Base-by-base conservation (phyloP, 2,113 vertebrate species). In the Xiphias gladius region DNA sequence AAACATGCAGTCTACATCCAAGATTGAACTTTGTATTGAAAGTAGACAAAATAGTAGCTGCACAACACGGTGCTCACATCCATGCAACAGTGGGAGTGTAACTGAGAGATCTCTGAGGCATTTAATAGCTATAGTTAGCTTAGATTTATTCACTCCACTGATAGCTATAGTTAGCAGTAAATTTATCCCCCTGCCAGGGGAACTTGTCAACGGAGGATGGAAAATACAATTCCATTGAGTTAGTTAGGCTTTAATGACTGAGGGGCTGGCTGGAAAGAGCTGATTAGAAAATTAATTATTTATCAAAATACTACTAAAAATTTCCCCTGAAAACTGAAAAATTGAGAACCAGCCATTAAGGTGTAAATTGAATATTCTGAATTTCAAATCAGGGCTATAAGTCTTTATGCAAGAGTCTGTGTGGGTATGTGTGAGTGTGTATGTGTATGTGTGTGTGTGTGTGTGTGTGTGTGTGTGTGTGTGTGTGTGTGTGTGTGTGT, bases 211-310 rank as follows among this genome's bases (percentile, higher is more conserved):
- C 69, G 37, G 61, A 37, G 76, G 82, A 79, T 78, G 85, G 82
- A 79, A 89, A 92, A 92, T 82, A 88, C 87, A 85, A 78, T 84
- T 79, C 66, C 86, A 80, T 70, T 35, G 76, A 85, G 76, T 85
- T 86, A 90, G 86, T 86, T 78, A 88, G 85, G 69, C 76, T 93
- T 85, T 92, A 88, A 90, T 91, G 87, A 90, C 77, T 43, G 48
- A 90, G 84, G 75, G 76, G 59, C 85, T 74, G 84, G 84, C 82
- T 88, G 81, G 59, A 79, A 80, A 82, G 81, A 88, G 83, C 78
- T 93, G 92, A 93, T 93, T 91, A 91, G 92, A 92, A 92, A 83
- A 94, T 94, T 66, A 93, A 95, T 95, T 92, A 94, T 94, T 94
- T 82, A 95, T 93, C 83, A 91, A 93, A 92, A 92, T 90, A 92